A percentile compares a stretch with the other conserved stretches of the same genome.
Conservation (phyloP, 92 coral and sea anemone genomes). For the Paramuricea clavata region DNA sequence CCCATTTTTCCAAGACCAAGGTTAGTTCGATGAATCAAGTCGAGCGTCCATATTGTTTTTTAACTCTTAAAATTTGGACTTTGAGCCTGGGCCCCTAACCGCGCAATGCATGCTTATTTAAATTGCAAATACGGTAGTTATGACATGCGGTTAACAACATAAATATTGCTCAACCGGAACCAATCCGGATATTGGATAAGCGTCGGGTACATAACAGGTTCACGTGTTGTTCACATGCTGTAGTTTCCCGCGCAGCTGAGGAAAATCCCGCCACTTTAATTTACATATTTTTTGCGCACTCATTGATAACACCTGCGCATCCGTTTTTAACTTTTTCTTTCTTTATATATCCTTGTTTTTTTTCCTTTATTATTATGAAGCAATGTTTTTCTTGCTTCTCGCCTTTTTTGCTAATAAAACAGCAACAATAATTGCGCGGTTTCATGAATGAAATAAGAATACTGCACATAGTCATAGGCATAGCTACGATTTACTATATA, state of each 20-base stretch:
- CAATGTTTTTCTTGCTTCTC: no score
- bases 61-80: not conserved
- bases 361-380: not conserved
- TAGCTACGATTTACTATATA: no score
- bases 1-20: no score
- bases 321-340: not conserved
- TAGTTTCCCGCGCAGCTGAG: constrained; percentile 3
- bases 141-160: not conserved
- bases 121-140: not conserved
- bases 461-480: no score
- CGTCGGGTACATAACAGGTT: not conserved
- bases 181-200: not conserved
- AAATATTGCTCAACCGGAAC: not conserved
- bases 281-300: not conserved
- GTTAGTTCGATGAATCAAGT: no score
- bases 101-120: not conserved
- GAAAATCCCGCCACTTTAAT: not conserved
- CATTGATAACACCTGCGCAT: not conserved
- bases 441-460: no score
- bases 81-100: not conserved
- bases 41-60: no score
- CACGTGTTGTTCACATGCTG: constrained; percentile 25
- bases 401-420: no score
- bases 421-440: no score
- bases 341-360: not conserved